Conservation (phyloP, 2,113 vertebrate species). For the Indri indri region DNA sequence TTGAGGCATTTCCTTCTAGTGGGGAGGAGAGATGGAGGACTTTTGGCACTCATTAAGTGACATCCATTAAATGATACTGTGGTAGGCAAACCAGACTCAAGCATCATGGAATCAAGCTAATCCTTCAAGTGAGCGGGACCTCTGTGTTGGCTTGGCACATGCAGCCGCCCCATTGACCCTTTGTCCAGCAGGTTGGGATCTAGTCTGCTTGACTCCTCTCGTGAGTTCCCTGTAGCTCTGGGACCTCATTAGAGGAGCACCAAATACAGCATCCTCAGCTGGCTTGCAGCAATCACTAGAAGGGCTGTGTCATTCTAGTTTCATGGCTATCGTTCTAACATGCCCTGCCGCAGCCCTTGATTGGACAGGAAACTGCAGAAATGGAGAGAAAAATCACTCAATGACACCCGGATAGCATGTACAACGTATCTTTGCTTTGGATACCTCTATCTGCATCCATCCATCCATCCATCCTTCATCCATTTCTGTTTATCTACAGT, state of each 20-base stretch:
- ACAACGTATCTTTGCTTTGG: not conserved
- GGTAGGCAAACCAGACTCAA: not conserved
- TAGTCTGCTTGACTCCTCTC: not conserved
- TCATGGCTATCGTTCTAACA: not conserved
- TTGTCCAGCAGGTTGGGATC: not conserved
- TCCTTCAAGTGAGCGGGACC: not conserved
- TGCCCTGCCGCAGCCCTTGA: not conserved
- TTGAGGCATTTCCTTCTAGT: constrained; percentile 16
- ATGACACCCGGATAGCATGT: not conserved
- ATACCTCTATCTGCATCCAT: not conserved
- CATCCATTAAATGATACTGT: not conserved
- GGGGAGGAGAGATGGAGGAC: not conserved
- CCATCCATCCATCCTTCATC: not conserved
- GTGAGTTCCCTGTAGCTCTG: not conserved
- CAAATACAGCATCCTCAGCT: not conserved
- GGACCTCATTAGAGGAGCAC: not conserved
- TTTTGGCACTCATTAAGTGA: not conserved
- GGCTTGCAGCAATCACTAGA: not conserved
- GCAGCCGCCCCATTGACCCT: rapidly evolving
- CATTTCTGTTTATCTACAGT: not conserved
- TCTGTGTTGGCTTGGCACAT: not conserved
- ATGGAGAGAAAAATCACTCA: not conserved
- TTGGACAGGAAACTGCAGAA: not conserved
- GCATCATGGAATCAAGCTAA: not conserved
- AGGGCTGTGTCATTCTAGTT: not conserved